Base-by-base conservation (phyloP, 1,140 invertebrate species). In the Drosophila dunni region DNA sequence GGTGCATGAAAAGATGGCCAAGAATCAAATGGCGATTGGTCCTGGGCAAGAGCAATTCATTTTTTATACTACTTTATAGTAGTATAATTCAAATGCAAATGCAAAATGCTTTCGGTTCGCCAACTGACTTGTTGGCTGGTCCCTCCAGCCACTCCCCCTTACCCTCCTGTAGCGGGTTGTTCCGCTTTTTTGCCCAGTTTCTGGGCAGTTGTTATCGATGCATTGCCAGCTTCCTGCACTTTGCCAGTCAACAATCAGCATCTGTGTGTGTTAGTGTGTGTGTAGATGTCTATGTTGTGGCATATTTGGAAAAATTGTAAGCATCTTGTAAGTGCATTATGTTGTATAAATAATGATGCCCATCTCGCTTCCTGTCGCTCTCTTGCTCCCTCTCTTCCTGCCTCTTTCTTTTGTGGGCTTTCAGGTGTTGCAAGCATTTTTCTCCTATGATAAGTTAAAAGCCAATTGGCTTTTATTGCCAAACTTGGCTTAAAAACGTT, bases 251-350 rank as follows among this genome's bases (percentile, higher is more conserved):
- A 66, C 78, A 65, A 64, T 78, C 74, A 60, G 78, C 3, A 4
- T 29, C 24, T 29, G 24, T 29, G 24, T 29, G 1, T 29, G 2
- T 1, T 3, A 0, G 24, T 29, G 24, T 29, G 24, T 29, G 24
- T 68, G 79, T 79, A 75, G 70, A 24, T 64, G 76, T 67, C 40
- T 72, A 73, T 51, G 57, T 61, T 82, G 24, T 29, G 79, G 81
- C 81, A 83, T 85, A 83, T 83, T 83, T 84, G 81, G 78, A 84
- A 73, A 84, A 84, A 84, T 83, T 85, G 81, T 84, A 80, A 83
- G 81, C 81, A 83, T 73, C 81, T 83, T 80, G 80, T 82, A 79
- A 79, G 61, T 68, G 56, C 56, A 60, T 67, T 42, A 68, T 83
- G 67, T 83, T 63, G 46, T 64, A 79, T 83, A 85, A 83, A 80